These are phyloP conservation scores for Corythornis cristatus DNA, from an alignment of 2,113 vertebrate genomes.

Conservation along the genomic window DNA sequence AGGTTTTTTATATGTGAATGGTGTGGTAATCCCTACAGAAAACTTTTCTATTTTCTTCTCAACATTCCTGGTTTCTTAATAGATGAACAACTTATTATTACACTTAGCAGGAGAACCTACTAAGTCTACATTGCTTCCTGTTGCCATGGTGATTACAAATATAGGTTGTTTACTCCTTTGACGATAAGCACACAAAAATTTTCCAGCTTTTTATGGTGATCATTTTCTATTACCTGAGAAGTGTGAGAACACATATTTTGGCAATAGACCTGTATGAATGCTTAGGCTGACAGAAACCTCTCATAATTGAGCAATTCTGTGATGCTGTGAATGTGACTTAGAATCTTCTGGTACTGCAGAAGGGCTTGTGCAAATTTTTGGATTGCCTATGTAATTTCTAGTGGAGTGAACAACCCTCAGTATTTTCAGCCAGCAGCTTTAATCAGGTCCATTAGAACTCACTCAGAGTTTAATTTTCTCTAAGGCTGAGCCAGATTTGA, in stretches of 20 bases:
- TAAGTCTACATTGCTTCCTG: background rate
- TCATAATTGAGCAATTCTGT: background rate
- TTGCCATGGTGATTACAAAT: background rate
- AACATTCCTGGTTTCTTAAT: background rate
- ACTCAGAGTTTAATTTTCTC: background rate
- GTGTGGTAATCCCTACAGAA: background rate
- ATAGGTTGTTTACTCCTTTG: background rate
- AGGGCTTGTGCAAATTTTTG: background rate
- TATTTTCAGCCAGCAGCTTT: background rate
- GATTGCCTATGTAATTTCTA: background rate
- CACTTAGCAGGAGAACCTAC: background rate
- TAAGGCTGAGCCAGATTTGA: background rate
- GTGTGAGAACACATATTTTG: background rate
- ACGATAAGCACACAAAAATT: background rate
- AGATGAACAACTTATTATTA: background rate
- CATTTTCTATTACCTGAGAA: background rate
- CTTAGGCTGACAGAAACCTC: background rate
- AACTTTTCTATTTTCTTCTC: background rate
- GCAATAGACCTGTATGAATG: background rate
- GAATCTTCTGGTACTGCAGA: background rate
- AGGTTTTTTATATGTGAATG: background rate
- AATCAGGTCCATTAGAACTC: rapidly evolving
- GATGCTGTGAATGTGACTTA: background rate
- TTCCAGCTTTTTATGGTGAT: background rate
- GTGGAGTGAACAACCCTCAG: background rate